Evolutionary conservation across 2,888 invertebrate genomes (phyloP).

Genomic region (Leucoptera coffeella): DNA sequence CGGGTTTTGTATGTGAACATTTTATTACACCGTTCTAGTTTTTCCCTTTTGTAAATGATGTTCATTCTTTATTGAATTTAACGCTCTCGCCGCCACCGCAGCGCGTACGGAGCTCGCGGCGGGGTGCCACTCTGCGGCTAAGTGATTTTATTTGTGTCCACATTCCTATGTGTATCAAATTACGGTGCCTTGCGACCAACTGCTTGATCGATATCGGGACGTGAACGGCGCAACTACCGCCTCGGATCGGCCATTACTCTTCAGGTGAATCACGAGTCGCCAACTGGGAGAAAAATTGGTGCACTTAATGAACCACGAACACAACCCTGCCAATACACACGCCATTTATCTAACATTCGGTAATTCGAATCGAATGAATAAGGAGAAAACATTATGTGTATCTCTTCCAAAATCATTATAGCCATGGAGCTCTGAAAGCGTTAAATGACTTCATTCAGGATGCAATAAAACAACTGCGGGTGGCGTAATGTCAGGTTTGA

Average conservation of each 20-base stretch:
- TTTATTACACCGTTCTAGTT: conserved; percentile 26
- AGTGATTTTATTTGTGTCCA: conserved; percentile 53
- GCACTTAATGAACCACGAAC: conserved; percentile 1
- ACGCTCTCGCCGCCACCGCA: conserved; percentile 8
- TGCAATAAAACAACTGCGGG: conserved; percentile 22
- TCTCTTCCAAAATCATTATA: no score
- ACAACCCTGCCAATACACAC: no score
- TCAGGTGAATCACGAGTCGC: neutral
- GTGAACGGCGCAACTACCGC: conserved; percentile 27
- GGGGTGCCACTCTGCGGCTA: conserved; percentile 43
- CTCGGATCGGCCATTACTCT: conserved; percentile 11
- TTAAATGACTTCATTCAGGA: conserved; percentile 20
- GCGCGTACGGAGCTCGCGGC: conserved; percentile 31
- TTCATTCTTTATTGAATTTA: conserved; percentile 28
- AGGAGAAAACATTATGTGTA: no score
- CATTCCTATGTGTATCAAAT: conserved; percentile 50
- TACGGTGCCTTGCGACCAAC: conserved; percentile 35
- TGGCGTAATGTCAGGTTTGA: conserved; percentile 21
- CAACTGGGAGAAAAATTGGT: conserved; percentile 1
- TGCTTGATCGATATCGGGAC: conserved; percentile 38
- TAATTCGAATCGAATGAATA: no score
- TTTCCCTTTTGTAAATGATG: conserved; percentile 25
- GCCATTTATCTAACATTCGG: no score
- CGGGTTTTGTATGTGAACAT: conserved; percentile 23
- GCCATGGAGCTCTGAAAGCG: no score